These are phyloP conservation scores for Nycticryphes semicollaris DNA, from an alignment of 2,113 vertebrate genomes.

Conservation along the genomic window DNA sequence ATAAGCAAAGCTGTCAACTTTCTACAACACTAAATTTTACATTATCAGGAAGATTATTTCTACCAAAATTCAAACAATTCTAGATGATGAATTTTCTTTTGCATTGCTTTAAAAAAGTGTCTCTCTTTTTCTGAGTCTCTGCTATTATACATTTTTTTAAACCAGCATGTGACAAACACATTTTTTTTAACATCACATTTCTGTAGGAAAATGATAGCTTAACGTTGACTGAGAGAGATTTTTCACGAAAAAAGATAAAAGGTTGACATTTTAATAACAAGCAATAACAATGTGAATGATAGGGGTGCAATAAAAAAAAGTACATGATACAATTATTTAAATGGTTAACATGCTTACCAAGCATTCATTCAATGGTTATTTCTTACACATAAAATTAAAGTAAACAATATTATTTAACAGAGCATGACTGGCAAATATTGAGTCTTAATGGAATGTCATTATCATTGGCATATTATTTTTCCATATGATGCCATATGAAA, in stretches of 20 bases:
- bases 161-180: not conserved
- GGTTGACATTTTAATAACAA: not conserved
- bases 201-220: not conserved
- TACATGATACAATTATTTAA: not conserved
- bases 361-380: not conserved
- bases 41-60: not conserved
- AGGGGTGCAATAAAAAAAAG: not conserved
- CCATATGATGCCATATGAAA: not conserved
- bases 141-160: not conserved
- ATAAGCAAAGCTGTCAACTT: not conserved
- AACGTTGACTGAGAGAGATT: not conserved
- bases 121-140: not conserved
- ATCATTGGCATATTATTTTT: not conserved
- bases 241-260: not conserved
- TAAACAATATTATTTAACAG: not conserved
- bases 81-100: not conserved
- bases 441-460: not conserved
- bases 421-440: not conserved
- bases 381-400: not conserved
- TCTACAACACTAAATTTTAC: not conserved
- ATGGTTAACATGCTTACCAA: not conserved
- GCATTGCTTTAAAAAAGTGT: not conserved
- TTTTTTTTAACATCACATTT: not conserved
- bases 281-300: not conserved
- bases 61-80: not conserved